A percentile compares a stretch with the other conserved stretches of the same genome.
Conservation (phyloP, 2,888 invertebrate species). For the Mythimna loreyi region DNA sequence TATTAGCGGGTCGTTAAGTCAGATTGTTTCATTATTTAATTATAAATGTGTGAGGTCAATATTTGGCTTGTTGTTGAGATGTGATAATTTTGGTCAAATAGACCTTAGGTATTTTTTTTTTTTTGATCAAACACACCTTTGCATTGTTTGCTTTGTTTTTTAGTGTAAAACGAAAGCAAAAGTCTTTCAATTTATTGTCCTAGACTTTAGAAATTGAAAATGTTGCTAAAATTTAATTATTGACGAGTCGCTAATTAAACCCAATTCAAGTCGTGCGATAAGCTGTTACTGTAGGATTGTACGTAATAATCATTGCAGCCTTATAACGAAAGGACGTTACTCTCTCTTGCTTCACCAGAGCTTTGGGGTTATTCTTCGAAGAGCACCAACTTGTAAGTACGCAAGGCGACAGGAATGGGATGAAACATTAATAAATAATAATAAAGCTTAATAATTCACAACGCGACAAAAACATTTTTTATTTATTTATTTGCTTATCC, state of each 20-base stretch:
- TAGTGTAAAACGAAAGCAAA: neutral
- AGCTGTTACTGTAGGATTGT: neutral
- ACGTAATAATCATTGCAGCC: no score
- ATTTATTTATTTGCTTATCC: no score
- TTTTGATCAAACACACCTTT: constrained; percentile 11
- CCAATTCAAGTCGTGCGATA: neutral
- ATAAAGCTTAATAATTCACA: no score
- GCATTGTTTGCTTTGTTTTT: constrained; percentile 1
- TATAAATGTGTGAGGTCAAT: constrained; percentile 65
- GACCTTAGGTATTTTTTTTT: neutral
- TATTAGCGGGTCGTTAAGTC: constrained; percentile 75
- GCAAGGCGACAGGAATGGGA: no score
- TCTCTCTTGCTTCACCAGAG: no score
- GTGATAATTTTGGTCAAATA: constrained; percentile 51
- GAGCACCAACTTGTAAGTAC: no score
- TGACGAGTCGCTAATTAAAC: neutral
- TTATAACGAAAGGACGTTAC: no score
- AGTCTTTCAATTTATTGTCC: no score
- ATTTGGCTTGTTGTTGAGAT: constrained; percentile 42
- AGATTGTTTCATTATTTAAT: constrained; percentile 66
- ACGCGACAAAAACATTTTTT: no score
- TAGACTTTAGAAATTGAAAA: no score
- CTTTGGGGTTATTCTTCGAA: no score
- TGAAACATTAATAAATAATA: no score
- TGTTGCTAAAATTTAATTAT: neutral